Conservation (phyloP, 1,140 invertebrate species). For the Panonychus citri region DNA sequence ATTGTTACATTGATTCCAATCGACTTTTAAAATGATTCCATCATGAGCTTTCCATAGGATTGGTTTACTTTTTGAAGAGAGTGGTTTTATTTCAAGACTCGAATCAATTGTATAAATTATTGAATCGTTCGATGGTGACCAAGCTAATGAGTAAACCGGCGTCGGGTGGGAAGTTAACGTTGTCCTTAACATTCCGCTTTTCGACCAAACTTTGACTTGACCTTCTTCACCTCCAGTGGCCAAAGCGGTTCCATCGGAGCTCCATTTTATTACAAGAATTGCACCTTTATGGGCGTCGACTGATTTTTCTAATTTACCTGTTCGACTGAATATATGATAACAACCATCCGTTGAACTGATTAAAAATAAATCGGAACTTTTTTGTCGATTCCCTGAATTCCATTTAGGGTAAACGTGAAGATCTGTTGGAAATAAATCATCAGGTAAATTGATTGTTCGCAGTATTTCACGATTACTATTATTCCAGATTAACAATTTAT, state of each 20-base stretch:
- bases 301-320: slow-evolving; percentile 70
- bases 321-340: slow-evolving; percentile 63
- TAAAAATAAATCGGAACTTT: slow-evolving; percentile 50
- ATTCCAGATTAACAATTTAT: slow-evolving; percentile 67
- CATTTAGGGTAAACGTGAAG: slow-evolving; percentile 49
- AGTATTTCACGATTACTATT: slow-evolving; percentile 47
- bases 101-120: slow-evolving; percentile 64
- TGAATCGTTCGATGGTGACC: slow-evolving; percentile 60
- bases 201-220: slow-evolving; percentile 82
- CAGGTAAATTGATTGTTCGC: slow-evolving; percentile 45
- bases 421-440: slow-evolving; percentile 61
- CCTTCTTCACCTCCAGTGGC: slow-evolving; percentile 66
- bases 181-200: slow-evolving; percentile 77
- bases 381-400: slow-evolving; percentile 44
- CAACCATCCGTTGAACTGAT: slow-evolving; percentile 68
- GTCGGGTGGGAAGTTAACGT: slow-evolving; percentile 51
- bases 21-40: slow-evolving; percentile 57
- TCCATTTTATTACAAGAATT: slow-evolving; percentile 53
- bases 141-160: slow-evolving; percentile 52
- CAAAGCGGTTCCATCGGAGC: slow-evolving; percentile 67
- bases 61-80: slow-evolving; percentile 66
- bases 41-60: slow-evolving; percentile 90
- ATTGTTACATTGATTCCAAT: slow-evolving; percentile 68
- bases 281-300: slow-evolving; percentile 77
- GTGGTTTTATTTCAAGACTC: slow-evolving; percentile 60